A percentile compares a stretch with the other conserved stretches of the same genome.
phyloP scores from a whole-genome alignment of 2,797 vertebrate species.

The Mormyrops boulengeri region DNA sequence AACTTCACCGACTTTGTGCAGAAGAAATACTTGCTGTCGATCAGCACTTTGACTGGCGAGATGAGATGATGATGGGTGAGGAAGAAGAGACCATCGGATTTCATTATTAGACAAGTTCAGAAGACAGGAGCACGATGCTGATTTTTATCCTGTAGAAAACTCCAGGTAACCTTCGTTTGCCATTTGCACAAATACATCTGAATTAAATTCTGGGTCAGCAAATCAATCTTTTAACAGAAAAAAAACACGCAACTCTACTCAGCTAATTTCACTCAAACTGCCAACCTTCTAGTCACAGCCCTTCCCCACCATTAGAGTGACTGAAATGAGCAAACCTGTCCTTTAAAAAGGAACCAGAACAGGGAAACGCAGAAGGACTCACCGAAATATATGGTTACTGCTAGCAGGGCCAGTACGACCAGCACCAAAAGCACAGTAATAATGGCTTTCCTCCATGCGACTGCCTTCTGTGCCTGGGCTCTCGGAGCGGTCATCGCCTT shows the following conservation, averaged over 20 bases:
- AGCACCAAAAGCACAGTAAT: slow-evolving; percentile 48
- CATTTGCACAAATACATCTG: not conserved
- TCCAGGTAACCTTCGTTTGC: not conserved
- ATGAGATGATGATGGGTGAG: not conserved
- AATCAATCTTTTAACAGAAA: not conserved
- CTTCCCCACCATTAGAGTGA: not conserved
- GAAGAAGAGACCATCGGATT: not conserved
- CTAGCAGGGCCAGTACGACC: slow-evolving; percentile 50
- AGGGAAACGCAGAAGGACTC: slow-evolving; percentile 35
- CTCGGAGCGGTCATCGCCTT: slow-evolving; percentile 49
- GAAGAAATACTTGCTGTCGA: slow-evolving; percentile 77
- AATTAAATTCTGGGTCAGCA: not conserved
- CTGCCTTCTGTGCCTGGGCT: slow-evolving; percentile 26
- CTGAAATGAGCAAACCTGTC: not conserved
- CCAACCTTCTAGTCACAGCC: not conserved
- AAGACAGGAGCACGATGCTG: not conserved
- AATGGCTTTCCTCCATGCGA: slow-evolving; percentile 34
- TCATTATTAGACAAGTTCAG: not conserved
- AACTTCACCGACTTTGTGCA: slow-evolving; percentile 70
- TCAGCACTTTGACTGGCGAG: slow-evolving; percentile 65
- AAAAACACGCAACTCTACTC: not conserved
- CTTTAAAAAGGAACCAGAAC: not conserved
- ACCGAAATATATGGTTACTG: slow-evolving; percentile 58
- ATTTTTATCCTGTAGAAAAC: not conserved
- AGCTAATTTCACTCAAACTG: not conserved